Percentiles rank a stretch among this genome's conserved stretches.
Conservation (phyloP, 2,797 vertebrate species). For the Nannoperca obscura region DNA sequence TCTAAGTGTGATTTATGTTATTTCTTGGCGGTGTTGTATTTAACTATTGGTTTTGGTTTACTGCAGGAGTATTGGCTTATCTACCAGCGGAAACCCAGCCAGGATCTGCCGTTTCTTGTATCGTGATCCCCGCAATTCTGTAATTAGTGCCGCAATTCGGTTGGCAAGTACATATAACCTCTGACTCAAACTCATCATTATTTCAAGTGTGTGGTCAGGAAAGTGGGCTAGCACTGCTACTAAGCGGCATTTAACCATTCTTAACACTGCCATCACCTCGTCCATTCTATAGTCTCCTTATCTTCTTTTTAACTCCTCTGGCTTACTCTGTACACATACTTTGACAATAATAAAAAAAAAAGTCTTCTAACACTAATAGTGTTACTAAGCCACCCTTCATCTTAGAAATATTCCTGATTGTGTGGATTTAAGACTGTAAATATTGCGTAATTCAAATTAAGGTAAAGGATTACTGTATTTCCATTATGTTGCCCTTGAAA, state of each 20-base stretch:
- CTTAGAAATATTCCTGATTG: neutral
- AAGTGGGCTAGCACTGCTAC: constrained; percentile 12
- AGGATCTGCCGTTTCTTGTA: constrained; percentile 56
- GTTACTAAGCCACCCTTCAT: neutral
- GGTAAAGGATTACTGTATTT: constrained; percentile 12
- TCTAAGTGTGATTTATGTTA: constrained; percentile 22
- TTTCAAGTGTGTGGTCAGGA: constrained; percentile 74
- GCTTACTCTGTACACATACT: neutral
- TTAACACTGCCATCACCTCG: constrained; percentile 21
- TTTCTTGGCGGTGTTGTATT: constrained; percentile 36
- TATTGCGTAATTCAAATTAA: constrained; percentile 10
- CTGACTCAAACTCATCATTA: constrained; percentile 80
- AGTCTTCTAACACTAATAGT: neutral
- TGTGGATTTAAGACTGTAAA: constrained; percentile 7
- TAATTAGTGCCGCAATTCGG: constrained; percentile 73
- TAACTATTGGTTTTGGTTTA: constrained; percentile 61
- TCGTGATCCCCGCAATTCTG: constrained; percentile 60
- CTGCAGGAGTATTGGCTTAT: constrained; percentile 43
- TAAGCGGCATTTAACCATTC: constrained; percentile 22
- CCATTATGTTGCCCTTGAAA: constrained; percentile 47
- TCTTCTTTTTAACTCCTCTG: neutral
- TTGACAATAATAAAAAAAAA: no score
- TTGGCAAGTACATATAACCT: constrained; percentile 71
- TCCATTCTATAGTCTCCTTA: neutral
- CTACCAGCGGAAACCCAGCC: constrained; percentile 38